Evolutionary conservation across 2,888 invertebrate genomes (phyloP).

Genomic region (Balanococcus diminutus): DNA sequence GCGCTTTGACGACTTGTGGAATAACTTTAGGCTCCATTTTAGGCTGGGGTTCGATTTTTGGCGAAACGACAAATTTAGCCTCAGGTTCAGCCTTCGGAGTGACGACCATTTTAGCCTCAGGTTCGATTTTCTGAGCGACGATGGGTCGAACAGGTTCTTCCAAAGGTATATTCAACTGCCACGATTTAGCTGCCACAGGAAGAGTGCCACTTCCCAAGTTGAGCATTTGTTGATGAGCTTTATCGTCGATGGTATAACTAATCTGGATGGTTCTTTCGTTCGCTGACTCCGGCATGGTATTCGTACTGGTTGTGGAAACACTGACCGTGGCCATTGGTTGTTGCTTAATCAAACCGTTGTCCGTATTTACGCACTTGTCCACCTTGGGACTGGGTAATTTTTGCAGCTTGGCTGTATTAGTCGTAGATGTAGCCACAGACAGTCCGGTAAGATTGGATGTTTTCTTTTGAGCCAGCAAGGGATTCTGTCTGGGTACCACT

Average conservation of each 20-base stretch:
- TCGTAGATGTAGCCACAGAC: neutral
- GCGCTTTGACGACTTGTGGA: too few species aligned
- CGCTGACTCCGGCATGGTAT: neutral
- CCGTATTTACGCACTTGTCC: neutral
- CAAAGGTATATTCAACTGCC: neutral
- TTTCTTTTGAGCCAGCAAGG: neutral
- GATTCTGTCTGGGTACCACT: neutral
- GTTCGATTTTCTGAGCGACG: neutral
- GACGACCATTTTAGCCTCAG: neutral
- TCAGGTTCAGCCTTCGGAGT: too few species aligned
- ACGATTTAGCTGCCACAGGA: neutral
- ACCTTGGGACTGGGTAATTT: neutral
- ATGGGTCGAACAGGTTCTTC: neutral
- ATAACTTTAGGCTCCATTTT: neutral
- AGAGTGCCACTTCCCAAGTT: neutral
- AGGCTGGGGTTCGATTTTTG: neutral
- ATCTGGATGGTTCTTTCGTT: neutral
- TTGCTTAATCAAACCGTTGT: neutral
- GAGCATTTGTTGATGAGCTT: neutral
- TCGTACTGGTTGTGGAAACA: neutral
- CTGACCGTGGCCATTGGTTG: neutral
- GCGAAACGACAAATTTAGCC: too few species aligned
- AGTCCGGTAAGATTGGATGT: neutral
- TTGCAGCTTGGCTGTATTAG: neutral
- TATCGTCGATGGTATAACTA: slow-evolving; percentile 1